These are phyloP conservation scores for Margarornis squamiger DNA, from an alignment of 2,797 vertebrate species.

Conservation along the genomic window DNA sequence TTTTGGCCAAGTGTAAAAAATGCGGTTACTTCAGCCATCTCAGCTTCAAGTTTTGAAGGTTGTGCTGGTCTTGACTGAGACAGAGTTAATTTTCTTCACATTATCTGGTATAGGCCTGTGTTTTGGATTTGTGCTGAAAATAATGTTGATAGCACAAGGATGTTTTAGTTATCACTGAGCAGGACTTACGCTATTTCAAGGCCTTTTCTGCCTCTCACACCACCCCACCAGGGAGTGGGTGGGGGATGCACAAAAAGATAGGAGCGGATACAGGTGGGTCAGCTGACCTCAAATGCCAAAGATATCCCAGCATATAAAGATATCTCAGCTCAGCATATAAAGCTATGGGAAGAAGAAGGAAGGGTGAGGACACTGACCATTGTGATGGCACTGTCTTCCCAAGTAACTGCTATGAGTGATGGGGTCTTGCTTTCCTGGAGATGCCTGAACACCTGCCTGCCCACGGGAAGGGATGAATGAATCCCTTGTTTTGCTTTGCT, in stretches of 20 bases:
- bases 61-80: not conserved
- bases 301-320: not conserved
- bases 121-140: not conserved
- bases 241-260: not conserved
- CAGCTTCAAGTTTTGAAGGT: not conserved
- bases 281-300: not conserved
- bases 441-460: not conserved
- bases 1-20: not conserved
- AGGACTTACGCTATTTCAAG: not conserved
- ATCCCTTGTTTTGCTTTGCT: fast-evolving
- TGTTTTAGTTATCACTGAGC: not conserved
- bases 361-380: not conserved
- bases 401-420: fast-evolving
- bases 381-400: not conserved
- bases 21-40: not conserved
- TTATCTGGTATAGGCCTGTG: not conserved
- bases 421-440: not conserved
- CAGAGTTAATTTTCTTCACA: not conserved
- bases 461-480: not conserved
- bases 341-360: not conserved
- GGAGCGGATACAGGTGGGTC: too few species aligned
- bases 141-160: not conserved
- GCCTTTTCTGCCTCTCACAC: not conserved
- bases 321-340: not conserved
- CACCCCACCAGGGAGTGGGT: fast-evolving